Base-by-base conservation (phyloP, 1,140 invertebrate genomes). In the Cylas formicarius region DNA sequence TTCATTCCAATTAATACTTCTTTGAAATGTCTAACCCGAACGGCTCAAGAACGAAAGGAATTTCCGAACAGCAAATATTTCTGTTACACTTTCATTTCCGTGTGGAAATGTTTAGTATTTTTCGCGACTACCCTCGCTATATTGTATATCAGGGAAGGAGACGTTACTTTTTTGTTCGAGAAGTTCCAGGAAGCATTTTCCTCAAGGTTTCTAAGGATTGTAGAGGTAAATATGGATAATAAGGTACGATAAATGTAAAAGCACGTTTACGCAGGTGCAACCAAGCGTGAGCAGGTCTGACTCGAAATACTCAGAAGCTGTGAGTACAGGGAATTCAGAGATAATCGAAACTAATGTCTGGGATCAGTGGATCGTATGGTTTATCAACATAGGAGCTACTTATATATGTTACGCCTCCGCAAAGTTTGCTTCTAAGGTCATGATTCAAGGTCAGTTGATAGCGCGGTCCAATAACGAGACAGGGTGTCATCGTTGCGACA, bases 371-470 rank as follows among this genome's bases (percentile, higher is more conserved):
- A 72, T 75, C 38, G 65, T 80, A 1, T 62, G 82, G 13, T 42
- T 78, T 2, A 67, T 82, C 36, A 82, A 88, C 57, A 71, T 80
- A 16, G 34, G 71, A 4, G 68, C 76, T 0, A 73, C 81, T 11
- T 77, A 83, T 46, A 50, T 82, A 8, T 77, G 77, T 55, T 88
- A 86, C 57, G 73, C 80, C 45, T 78, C 82, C 55, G 80, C 76
- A 16, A 88, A 86, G 72, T 88, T 87, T 55, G 76, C 86, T 7
- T 88, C 83, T 63, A 86, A 86, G 71, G 85, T 89, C 44, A 75
- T 84, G 60, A 88, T 90, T 61, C 86, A 90, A 60, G 75, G 76
- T 29, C 26, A 8, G 17, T 24, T 20, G 4, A 10, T 28, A 40
- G 2, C n/a, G n/a, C n/a, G n/a, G n/a, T n/a, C n/a, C n/a, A n/a